These are phyloP conservation scores for Ptycholaimellus sp. DNA, from an alignment of 2,888 invertebrate species.

Conservation along the genomic window DNA sequence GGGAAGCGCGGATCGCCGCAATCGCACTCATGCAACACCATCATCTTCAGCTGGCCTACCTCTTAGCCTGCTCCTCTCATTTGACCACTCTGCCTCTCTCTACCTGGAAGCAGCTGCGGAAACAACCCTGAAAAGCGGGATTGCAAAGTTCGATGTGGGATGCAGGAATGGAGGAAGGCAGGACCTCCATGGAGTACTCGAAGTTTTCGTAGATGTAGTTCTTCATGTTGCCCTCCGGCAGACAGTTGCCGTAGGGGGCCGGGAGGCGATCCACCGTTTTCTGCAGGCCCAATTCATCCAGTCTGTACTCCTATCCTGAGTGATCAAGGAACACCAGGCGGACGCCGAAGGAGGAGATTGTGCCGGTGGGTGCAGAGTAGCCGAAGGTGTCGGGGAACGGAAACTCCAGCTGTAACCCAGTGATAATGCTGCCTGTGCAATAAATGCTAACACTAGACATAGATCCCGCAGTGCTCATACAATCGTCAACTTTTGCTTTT, in stretches of 20 bases:
- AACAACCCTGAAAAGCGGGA: no score
- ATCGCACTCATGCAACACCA: slow-evolving; percentile 17
- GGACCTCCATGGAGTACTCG: slow-evolving; percentile 20
- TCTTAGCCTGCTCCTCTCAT: no score
- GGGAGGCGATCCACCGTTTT: slow-evolving; percentile 16
- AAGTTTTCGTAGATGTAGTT: slow-evolving; percentile 18
- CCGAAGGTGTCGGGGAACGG: slow-evolving; percentile 21
- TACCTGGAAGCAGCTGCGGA: no score
- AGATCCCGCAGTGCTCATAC: no score
- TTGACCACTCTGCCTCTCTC: no score
- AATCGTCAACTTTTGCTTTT: no score
- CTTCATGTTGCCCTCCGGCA: slow-evolving; percentile 15
- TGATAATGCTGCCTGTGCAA: no score
- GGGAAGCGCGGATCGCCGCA: slow-evolving; percentile 24
- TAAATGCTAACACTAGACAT: no score
- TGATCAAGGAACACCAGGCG: slow-evolving; percentile 12
- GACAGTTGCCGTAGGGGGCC: slow-evolving; percentile 21
- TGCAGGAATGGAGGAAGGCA: no score
- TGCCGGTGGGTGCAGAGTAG: slow-evolving; percentile 19
- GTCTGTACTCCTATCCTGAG: neutral
- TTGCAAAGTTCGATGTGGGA: no score
- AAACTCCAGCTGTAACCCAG: slow-evolving; percentile 20
- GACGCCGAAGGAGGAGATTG: slow-evolving; percentile 18
- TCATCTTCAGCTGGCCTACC: no score
- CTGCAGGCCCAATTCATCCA: slow-evolving; percentile 10